Evolutionary conservation across 1,140 invertebrate genomes (phyloP).

Genomic region (Tachypleus tridentatus): DNA sequence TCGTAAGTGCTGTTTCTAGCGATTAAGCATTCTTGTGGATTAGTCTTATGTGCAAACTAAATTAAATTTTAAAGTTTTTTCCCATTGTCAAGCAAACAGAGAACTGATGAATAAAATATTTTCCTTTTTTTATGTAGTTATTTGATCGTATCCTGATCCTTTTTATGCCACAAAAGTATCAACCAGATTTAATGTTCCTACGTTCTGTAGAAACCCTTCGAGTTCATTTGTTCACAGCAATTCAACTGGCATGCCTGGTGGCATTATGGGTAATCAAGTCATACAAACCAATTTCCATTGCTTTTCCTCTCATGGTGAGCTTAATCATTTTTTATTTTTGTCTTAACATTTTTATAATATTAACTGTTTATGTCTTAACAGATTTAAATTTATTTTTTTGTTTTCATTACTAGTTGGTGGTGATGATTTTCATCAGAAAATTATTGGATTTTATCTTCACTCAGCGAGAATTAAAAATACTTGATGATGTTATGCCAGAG

Average conservation of each 20-base stretch:
- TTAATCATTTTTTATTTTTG: too few relatives aligned
- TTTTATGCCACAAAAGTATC: constrained; percentile 99
- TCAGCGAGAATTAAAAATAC: constrained; percentile 82
- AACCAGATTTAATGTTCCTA: constrained; percentile 95
- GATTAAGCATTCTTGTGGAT: too few relatives aligned
- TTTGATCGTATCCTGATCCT: constrained; percentile 90
- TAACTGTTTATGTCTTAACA: too few relatives aligned
- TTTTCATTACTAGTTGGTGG: constrained; percentile 55
- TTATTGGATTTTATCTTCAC: constrained; percentile 83
- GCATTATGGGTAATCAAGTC: constrained; percentile 93
- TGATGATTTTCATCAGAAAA: constrained; percentile 95
- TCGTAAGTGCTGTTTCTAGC: too few relatives aligned
- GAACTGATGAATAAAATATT: neutral
- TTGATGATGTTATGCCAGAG: constrained; percentile 97
- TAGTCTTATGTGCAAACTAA: too few relatives aligned
- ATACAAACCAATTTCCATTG: constrained; percentile 82
- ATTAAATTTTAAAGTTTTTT: too few relatives aligned
- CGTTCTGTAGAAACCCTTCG: constrained; percentile 84
- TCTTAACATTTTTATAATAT: too few relatives aligned
- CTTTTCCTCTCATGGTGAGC: constrained; percentile 93
- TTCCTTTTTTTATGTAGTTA: constrained; percentile 49
- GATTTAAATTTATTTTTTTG: too few relatives aligned
- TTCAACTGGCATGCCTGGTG: constrained; percentile 83
- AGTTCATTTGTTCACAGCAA: constrained; percentile 88
- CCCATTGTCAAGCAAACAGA: too few relatives aligned